Base-by-base conservation (phyloP, 2,797 vertebrate species). In the Acanthurus leucopareius region DNA sequence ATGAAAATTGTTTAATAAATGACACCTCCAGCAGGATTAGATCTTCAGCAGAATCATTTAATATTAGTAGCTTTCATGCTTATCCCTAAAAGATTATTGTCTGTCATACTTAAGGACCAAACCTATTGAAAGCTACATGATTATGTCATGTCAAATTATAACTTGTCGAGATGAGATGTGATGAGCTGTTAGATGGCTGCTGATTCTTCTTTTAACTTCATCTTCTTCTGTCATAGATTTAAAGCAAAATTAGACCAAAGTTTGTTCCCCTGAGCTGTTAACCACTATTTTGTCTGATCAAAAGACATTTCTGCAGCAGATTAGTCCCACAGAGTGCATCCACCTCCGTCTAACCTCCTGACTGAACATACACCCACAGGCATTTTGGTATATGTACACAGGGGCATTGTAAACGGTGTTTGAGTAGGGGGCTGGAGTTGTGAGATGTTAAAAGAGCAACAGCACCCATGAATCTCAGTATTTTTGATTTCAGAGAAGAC, bases 381-480 rank as follows among this genome's bases (percentile, higher is more conserved):
- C 62, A n/a, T 62, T 61, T 77, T 40, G 61, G 7, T 53, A 63
- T 85, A 38, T 87, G 86, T 89, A 79, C 81, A 83, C 62, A 89
- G 78, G 49, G 35, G 58, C 1, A 20, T 69, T 5, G 78, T 88
- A 86, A 91, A 90, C 32, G 32, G n/a, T 67, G 40, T 74, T 69
- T 74, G 73, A 59, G 19, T 15, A 60, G 63, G 68, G 85, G 65
- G 56, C 40, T 80, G 75, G 73, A 75, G 35, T 15, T 66, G 71
- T 64, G 40, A 38, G 64, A 57, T 4, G 7, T 91, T 94, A 92
- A 84, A 93, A 93, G 81, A 73, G 69, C 68, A 45, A 66, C 35
- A 38, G 19, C 52, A 58, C 3, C 28, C 5, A 1, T 15, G 28
- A 49, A 45, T 57, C 56, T 69, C 35, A 6, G 0, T 63, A 6